phyloP scores from a whole-genome alignment of 2,888 invertebrate genomes.

The Biston stratarius region DNA sequence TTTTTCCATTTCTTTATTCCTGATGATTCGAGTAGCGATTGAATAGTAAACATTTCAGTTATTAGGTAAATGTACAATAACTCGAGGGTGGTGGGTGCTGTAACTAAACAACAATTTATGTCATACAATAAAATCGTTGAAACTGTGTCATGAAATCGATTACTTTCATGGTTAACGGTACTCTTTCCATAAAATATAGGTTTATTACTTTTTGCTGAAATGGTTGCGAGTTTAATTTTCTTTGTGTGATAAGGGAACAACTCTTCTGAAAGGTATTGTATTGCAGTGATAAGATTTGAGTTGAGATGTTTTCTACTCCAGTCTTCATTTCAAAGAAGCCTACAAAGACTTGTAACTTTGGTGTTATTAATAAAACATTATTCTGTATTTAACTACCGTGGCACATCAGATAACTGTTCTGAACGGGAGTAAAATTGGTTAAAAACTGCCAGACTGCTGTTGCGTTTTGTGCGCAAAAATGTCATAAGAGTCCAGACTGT shows the following conservation, averaged over 20 bases:
- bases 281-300: neutral
- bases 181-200: conserved; percentile 24
- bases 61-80: neutral
- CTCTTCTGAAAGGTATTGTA: neutral
- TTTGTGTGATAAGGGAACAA: neutral
- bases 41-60: conserved; percentile 17
- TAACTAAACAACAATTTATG: conserved; percentile 37
- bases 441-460: conserved; percentile 7
- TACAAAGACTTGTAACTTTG: no score
- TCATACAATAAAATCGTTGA: conserved; percentile 32
- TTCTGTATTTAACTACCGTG: no score
- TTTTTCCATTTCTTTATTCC: neutral
- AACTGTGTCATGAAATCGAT: conserved; percentile 42
- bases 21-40: neutral
- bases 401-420: neutral
- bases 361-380: neutral
- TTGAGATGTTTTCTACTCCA: neutral
- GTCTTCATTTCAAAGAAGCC: no score
- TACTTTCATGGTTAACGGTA: conserved; percentile 26
- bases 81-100: conserved; percentile 7
- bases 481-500: conserved; percentile 10
- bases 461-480: conserved; percentile 1
- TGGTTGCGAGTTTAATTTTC: conserved; percentile 12
- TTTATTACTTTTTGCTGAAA: conserved; percentile 18
- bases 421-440: neutral